Conservation (phyloP, 2,888 invertebrate genomes). For the Meta bourneti region DNA sequence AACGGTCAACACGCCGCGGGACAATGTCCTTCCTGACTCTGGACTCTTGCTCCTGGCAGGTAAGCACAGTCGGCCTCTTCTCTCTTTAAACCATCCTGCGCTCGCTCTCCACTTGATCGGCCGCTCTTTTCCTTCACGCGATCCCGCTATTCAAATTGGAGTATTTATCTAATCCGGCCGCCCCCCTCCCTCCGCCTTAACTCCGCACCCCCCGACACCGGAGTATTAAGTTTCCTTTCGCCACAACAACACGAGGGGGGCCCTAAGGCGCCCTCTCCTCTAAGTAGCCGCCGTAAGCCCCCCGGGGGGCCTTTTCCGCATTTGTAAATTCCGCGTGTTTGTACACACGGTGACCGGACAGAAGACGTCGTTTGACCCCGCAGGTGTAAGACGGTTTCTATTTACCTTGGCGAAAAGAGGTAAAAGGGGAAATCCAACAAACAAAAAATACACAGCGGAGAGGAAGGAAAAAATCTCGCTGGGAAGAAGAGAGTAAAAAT, state of each 20-base stretch:
- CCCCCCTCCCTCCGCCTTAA: slow-evolving; percentile 24
- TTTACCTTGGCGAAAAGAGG: slow-evolving; percentile 47
- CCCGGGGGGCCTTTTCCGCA: slow-evolving; percentile 45
- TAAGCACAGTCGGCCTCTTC: slow-evolving; percentile 64
- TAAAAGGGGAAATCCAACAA: not conserved
- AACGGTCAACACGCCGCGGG: slow-evolving; percentile 76
- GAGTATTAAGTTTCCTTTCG: slow-evolving; percentile 74
- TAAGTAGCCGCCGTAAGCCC: slow-evolving; percentile 53
- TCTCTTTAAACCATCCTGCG: slow-evolving; percentile 41
- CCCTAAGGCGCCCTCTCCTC: slow-evolving; percentile 40
- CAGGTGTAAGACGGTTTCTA: not conserved
- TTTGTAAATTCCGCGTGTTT: slow-evolving; percentile 69
- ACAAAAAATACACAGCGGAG: not conserved
- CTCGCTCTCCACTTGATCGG: slow-evolving; percentile 4
- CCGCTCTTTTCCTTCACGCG: slow-evolving; percentile 5
- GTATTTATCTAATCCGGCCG: slow-evolving; percentile 75
- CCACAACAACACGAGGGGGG: slow-evolving; percentile 42
- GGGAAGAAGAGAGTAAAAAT: slow-evolving; percentile 46
- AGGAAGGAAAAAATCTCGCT: not conserved
- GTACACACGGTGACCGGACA: slow-evolving; percentile 9
- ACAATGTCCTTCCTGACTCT: slow-evolving; percentile 77
- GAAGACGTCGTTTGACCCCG: not conserved
- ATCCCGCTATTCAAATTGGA: slow-evolving; percentile 72
- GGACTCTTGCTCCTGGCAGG: slow-evolving; percentile 78
- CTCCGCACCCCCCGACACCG: slow-evolving; percentile 20